Conservation (phyloP, 2,797 vertebrate species). For the Sebastes paucispinis region DNA sequence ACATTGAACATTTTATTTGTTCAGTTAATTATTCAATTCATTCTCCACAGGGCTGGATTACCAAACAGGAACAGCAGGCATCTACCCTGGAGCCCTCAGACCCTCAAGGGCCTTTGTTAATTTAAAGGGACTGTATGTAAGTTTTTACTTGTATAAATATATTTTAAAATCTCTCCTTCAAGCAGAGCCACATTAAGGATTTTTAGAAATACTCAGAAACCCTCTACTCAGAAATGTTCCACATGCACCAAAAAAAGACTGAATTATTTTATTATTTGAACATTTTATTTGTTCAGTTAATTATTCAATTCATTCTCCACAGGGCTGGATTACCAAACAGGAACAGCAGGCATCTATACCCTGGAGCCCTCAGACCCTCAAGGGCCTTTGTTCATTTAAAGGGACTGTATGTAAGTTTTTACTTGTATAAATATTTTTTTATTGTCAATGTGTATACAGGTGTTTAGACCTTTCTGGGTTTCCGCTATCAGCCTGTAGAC, state of each 20-base stretch:
- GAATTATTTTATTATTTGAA: too few relatives aligned
- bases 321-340: background rate
- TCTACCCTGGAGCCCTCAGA: background rate
- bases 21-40: background rate
- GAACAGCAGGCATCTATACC: background rate
- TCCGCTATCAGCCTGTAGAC: too few relatives aligned
- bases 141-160: too few relatives aligned
- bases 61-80: background rate
- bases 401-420: too few relatives aligned
- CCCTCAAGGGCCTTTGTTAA: background rate
- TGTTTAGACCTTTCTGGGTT: too few relatives aligned
- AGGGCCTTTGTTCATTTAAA: background rate
- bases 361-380: background rate
- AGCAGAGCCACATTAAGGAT: background rate
- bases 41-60: background rate
- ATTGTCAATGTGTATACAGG: too few relatives aligned
- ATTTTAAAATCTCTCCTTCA: background rate
- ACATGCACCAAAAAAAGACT: too few relatives aligned
- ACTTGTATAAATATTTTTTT: too few relatives aligned
- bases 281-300: background rate
- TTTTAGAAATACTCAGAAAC: background rate
- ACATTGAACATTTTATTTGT: background rate
- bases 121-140: background rate
- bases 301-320: background rate
- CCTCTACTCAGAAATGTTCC: too few relatives aligned